These are phyloP conservation scores for Amblyornis subalaris DNA, from an alignment of 2,113 vertebrate species.

Conservation along the genomic window DNA sequence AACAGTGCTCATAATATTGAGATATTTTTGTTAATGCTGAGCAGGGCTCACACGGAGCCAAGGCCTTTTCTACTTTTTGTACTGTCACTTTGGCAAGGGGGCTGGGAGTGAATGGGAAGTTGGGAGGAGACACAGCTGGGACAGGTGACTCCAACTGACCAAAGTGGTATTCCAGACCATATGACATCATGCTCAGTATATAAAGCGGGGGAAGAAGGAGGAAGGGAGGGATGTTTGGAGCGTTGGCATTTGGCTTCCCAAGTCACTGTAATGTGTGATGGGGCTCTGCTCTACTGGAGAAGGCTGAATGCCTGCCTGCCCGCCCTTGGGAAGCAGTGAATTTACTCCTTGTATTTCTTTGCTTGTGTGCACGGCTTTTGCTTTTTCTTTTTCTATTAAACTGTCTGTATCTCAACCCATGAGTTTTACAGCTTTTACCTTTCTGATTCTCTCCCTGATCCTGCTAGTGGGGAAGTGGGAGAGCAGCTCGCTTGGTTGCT, in stretches of 20 bases:
- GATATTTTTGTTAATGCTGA: not conserved
- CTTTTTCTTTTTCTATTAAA: not conserved
- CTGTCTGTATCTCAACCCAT: not conserved
- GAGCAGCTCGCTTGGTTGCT: not conserved
- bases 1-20: not conserved
- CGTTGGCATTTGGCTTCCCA: not conserved
- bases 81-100: not conserved
- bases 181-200: not conserved
- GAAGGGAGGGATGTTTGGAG: not conserved
- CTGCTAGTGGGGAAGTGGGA: not conserved
- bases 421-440: not conserved
- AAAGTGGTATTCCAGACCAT: no score
- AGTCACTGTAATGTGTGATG: not conserved
- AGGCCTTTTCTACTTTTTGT: not conserved
- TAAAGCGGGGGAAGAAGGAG: no score
- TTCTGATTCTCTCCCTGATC: not conserved
- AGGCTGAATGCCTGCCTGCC: not conserved
- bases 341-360: not conserved
- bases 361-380: accelerated
- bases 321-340: not conserved
- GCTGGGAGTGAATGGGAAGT: not conserved
- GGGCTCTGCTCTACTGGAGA: not conserved
- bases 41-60: not conserved
- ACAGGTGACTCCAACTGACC: no score
- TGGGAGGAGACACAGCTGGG: not conserved